phyloP scores from a whole-genome alignment of 2,797 vertebrate species.

The Chelmon rostratus region DNA sequence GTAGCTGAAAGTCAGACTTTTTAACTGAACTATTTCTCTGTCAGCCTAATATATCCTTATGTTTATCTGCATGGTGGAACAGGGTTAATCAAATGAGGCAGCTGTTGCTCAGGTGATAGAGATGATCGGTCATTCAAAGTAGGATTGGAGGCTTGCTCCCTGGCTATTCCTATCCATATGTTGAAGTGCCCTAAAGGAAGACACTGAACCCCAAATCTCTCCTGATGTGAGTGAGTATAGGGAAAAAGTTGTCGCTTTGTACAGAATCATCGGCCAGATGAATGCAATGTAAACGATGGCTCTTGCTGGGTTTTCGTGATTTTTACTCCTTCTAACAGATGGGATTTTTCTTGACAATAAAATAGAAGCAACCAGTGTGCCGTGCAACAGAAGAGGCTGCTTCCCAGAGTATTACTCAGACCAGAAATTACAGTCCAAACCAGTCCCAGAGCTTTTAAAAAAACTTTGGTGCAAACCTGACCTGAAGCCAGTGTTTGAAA shows the following conservation, averaged over 20 bases:
- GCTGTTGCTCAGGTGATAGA: neutral
- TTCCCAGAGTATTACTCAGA: neutral
- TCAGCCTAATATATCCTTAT: neutral
- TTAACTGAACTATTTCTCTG: neutral
- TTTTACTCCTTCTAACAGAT: neutral
- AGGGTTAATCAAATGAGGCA: neutral
- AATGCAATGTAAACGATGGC: neutral
- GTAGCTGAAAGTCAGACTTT: neutral
- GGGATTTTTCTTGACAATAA: neutral
- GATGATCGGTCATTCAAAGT: neutral
- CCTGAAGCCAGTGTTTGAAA: constrained; percentile 12
- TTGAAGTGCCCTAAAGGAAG: neutral
- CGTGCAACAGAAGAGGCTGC: neutral
- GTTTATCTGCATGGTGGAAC: neutral
- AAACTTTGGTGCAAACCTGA: neutral
- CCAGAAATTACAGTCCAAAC: constrained; percentile 21
- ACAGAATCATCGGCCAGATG: neutral
- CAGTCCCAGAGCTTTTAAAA: neutral
- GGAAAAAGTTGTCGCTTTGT: neutral
- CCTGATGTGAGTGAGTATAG: neutral
- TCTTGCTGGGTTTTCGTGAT: neutral
- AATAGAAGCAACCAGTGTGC: neutral
- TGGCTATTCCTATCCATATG: too few species aligned
- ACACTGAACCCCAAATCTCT: neutral
- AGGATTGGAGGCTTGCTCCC: too few species aligned